Base-by-base conservation (phyloP, 2,113 vertebrate genomes). In the Ellobius talpinus region DNA sequence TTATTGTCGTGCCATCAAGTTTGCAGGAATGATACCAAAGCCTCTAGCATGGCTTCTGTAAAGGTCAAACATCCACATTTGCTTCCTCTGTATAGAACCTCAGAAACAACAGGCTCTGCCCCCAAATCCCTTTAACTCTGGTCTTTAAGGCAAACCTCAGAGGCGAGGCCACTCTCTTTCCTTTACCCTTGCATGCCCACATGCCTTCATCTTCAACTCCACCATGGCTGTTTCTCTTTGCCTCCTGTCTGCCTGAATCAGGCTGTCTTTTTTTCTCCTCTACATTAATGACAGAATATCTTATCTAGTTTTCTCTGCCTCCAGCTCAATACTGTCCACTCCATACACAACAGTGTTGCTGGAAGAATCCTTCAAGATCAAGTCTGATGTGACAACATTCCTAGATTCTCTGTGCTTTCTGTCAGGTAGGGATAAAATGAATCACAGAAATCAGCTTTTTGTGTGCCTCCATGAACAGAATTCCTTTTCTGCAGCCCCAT, bases 291-390 rank as follows among this genome's bases (percentile, higher is more conserved):
- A 0, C 10, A 52, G n/a, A 91, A 79, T 5, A 13, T 89, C 68
- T 45, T 36, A 16, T 19, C 61, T 61, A 10, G 77, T 45, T 76
- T 77, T 93, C 70, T 87, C 45, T 84, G 16, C 52, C 78, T 86
- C 24, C 7, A 87, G 45, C 11, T 92, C 74, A 70, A 70, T 50
- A 55, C 36, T 19, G 9, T 82, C 72, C 90, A 93, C 95, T 74
- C 72, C 24, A 8, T 55, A 52, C 77, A 92, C n/a, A 45, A 93
- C 77, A 89, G 39, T 91, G 50, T 26, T n/a, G n/a, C 61, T 78
- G 89, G 88, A 95, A 94, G 65, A 74, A 73, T 63, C 85, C 72
- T 92, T 81, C 70, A 73, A 91, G 91, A 76, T 73, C 82, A 55
- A 89, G 90, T 96, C 82, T 68, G 39, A 73, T 68, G 47, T 33